Evolutionary conservation across 2,797 vertebrate species (phyloP).

Genomic region (Acanthiza pusilla): DNA sequence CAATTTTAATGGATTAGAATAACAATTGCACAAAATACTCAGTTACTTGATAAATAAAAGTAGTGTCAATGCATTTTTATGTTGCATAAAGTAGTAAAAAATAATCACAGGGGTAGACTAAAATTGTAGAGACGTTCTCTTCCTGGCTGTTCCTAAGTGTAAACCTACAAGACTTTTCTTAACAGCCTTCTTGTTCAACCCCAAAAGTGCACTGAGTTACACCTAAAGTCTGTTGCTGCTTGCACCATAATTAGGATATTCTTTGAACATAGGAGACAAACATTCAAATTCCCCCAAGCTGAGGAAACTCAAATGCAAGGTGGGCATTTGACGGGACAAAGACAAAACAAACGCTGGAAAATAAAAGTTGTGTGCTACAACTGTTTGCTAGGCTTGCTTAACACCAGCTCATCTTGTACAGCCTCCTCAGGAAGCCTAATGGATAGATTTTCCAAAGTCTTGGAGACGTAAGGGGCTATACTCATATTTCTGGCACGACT

Average conservation of each 20-base stretch:
- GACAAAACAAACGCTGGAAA: neutral
- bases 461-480: neutral
- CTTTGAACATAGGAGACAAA: neutral
- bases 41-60: neutral
- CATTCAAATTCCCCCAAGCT: neutral
- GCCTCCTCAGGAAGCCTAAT: neutral
- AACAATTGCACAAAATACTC: neutral
- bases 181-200: neutral
- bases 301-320: neutral
- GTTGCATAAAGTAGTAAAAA: neutral
- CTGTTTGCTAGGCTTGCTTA: neutral
- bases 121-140: neutral
- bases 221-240: neutral
- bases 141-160: neutral
- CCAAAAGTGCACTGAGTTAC: neutral
- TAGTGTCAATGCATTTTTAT: neutral
- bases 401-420: neutral
- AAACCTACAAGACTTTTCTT: neutral
- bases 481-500: neutral
- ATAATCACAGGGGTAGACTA: neutral
- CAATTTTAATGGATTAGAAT: neutral
- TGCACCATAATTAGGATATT: neutral
- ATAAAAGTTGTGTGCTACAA: neutral
- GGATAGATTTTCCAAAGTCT: neutral
- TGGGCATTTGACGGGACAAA: accelerated